These are phyloP conservation scores for Pristionchus mayeri DNA, from an alignment of 2,888 invertebrate species.

Conservation along the genomic window DNA sequence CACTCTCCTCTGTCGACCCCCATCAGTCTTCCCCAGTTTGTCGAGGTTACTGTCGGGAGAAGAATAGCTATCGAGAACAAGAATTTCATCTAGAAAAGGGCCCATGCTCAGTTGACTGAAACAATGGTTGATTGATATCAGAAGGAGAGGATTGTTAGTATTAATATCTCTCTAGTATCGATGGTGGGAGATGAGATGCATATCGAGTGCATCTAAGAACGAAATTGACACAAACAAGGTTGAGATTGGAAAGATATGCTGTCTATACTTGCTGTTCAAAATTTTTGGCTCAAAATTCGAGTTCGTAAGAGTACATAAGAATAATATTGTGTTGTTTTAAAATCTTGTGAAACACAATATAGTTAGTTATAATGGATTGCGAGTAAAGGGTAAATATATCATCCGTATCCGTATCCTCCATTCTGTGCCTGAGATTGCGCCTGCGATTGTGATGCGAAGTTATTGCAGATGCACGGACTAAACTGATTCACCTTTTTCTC, in stretches of 20 bases:
- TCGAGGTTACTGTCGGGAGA: background rate
- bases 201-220: background rate
- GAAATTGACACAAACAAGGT: no score
- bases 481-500: no score
- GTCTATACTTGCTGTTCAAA: no score
- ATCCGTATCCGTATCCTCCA: no score
- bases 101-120: background rate
- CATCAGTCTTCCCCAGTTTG: background rate
- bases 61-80: background rate
- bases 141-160: background rate
- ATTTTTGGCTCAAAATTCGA: no score
- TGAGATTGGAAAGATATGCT: no score
- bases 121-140: background rate
- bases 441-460: constrained; percentile 25
- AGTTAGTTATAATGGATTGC: no score
- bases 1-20: background rate
- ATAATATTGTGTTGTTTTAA: no score
- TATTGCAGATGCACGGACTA: constrained; percentile 38
- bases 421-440: constrained; percentile 3
- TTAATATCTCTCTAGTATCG: background rate
- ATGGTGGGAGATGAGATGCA: background rate
- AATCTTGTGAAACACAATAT: no score
- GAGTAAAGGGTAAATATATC: no score
- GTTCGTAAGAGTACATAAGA: no score
- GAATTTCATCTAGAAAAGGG: constrained; percentile 3